These are phyloP conservation scores for Temnothorax longispinosus DNA, from an alignment of 1,140 invertebrate genomes.

Conservation along the genomic window DNA sequence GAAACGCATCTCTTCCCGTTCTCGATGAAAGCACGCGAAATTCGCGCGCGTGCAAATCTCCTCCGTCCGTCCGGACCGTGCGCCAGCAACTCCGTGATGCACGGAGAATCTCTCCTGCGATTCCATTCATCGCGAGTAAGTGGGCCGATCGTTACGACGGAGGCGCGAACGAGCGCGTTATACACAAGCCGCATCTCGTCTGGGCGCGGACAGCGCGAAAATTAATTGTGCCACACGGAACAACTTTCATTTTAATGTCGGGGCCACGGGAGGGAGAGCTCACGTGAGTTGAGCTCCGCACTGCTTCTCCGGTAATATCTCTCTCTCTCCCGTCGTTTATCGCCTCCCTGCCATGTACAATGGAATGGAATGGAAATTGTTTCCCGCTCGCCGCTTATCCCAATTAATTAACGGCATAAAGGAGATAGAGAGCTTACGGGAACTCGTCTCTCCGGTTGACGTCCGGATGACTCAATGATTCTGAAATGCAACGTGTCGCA, in stretches of 20 bases:
- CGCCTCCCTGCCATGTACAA: not conserved
- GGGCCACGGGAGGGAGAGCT: constrained; percentile 13
- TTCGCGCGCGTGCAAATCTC: not conserved
- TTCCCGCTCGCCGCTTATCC: constrained; percentile 9
- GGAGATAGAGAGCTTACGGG: not conserved
- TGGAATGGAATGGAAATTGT: not conserved
- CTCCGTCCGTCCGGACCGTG: not conserved
- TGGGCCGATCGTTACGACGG: constrained; percentile 32
- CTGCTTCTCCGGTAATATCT: not conserved
- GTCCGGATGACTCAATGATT: not conserved
- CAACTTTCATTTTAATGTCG: constrained; percentile 65
- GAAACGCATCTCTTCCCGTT: constrained; percentile 11
- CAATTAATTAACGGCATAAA: constrained; percentile 4
- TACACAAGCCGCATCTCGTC: constrained; percentile 3
- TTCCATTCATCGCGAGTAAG: constrained; percentile 6
- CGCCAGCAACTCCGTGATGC: not conserved
- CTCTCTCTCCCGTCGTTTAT: not conserved
- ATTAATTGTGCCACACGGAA: constrained; percentile 59
- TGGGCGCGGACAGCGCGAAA: constrained; percentile 38
- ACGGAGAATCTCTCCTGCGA: not conserved
- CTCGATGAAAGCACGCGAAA: not conserved
- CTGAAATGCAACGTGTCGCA: not conserved
- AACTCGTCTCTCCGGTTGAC: not conserved
- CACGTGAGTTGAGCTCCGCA: not conserved
- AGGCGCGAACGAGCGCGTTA: constrained; percentile 18